These are phyloP conservation scores for Pseudomyrmex gracilis DNA, from an alignment of 1,140 invertebrate species.

Conservation along the genomic window DNA sequence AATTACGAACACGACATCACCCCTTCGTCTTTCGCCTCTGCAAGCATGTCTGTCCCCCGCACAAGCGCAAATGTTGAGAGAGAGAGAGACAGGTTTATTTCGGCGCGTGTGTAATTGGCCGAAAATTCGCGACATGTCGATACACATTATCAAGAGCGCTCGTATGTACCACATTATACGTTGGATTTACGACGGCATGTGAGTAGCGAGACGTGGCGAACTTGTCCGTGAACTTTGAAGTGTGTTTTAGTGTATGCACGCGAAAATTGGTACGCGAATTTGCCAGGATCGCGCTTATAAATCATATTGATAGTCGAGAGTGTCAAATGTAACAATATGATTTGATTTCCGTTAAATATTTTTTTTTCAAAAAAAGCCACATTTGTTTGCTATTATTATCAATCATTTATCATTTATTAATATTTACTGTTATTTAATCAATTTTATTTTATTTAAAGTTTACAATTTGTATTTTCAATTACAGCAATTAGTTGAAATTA, in stretches of 20 bases:
- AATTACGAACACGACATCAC: constrained; percentile 71
- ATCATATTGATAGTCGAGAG: constrained; percentile 30
- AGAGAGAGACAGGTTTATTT: constrained; percentile 22
- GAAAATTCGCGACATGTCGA: constrained; percentile 48
- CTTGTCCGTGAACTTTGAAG: constrained; percentile 48
- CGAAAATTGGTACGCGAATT: constrained; percentile 46
- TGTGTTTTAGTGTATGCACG: constrained; percentile 48
- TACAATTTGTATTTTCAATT: too few relatives aligned
- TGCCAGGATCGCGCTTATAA: constrained; percentile 35
- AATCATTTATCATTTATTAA: too few relatives aligned
- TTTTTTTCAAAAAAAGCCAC: too few relatives aligned
- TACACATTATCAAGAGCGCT: constrained; percentile 33
- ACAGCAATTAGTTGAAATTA: too few relatives aligned
- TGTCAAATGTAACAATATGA: constrained; percentile 24
- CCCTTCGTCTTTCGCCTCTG: constrained; percentile 7
- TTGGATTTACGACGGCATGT: constrained; percentile 46
- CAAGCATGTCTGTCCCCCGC: constrained; percentile 16
- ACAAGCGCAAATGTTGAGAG: neutral
- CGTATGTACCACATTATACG: constrained; percentile 20
- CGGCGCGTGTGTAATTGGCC: constrained; percentile 46
- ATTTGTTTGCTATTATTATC: too few relatives aligned
- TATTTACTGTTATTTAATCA: too few relatives aligned
- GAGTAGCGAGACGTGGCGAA: constrained; percentile 20
- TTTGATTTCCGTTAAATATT: constrained; percentile 17
- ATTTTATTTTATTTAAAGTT: too few relatives aligned